Conservation (phyloP, 2,888 invertebrate species). For the Amphimallon solstitiale region DNA sequence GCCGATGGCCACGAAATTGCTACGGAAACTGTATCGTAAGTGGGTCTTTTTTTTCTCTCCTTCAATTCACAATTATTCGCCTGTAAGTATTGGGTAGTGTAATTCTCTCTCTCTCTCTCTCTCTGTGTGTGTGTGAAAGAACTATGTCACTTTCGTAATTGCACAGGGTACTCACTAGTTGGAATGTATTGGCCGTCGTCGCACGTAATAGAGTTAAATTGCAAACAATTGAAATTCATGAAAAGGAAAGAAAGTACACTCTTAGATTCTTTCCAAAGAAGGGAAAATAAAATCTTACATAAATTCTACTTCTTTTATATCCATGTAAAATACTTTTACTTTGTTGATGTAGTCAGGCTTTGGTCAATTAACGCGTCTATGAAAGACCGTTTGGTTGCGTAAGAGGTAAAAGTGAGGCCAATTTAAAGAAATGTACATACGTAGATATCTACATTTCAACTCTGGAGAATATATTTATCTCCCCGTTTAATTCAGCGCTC, state of each 20-base stretch:
- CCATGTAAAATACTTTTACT: constrained; percentile 7
- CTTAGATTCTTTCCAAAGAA: background rate
- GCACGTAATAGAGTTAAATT: no score
- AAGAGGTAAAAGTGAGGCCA: constrained; percentile 39
- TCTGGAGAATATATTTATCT: constrained; percentile 9
- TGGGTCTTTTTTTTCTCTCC: constrained; percentile 44
- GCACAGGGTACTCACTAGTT: no score
- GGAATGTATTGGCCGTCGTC: no score
- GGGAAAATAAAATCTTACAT: constrained; percentile 9
- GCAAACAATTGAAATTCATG: no score
- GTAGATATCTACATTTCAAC: no score
- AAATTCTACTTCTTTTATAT: background rate
- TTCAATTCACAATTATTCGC: background rate
- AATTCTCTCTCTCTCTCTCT: no score
- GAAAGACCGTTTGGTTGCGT: constrained; percentile 34
- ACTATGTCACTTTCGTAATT: no score
- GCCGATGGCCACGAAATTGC: constrained; percentile 89
- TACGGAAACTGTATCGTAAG: constrained; percentile 78
- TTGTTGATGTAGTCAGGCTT: constrained; percentile 5
- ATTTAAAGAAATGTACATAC: constrained; percentile 15
- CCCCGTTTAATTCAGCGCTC: no score
- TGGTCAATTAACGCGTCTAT: background rate
- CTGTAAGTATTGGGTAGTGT: no score
- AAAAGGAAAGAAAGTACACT: no score
- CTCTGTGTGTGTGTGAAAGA: no score